Base-by-base conservation (phyloP, 2,113 vertebrate species). In the Thryonomys swinderianus region DNA sequence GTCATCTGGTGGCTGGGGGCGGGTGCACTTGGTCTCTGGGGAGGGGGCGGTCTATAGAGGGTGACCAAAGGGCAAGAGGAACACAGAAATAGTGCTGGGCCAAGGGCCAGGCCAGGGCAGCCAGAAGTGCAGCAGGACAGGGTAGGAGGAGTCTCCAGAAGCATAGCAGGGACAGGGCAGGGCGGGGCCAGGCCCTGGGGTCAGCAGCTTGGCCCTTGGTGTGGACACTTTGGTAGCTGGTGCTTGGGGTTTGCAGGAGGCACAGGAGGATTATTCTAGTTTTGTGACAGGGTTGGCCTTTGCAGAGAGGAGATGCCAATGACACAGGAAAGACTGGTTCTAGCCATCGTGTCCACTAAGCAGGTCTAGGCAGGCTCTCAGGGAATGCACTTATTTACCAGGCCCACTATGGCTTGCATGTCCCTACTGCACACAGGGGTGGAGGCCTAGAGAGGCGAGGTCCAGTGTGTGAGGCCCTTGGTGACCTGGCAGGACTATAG, bases 401-500 rank as follows among this genome's bases (percentile, higher is more conserved):
- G n/a, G 61, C 7, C 25, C 18, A 42, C 10, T 1, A 37, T 2
- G 9, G 42, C 1, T 27, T 13, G 3, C 23, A 4, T 27, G 53
- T 55, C 37, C 37, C 8, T 7, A 66, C 40, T 5, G 21, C 30
- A 61, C 30, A 45, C 11, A 42, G 30, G 30, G 48, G 23, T 45
- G 23, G 40, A 73, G 71, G 13, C 10, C 23, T 30, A 42, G 25
- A 30, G 42, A 18, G 18, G 40, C 3, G 3, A 55, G 48, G 48
- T 25, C 61, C 4, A 10, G 48, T 64, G 48, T 64, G 21, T n/a
- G 32, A 23, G 45, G 34, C 37, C 69, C n/a, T 30, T 42, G 61
- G 61, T 55, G 27, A 55, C 61, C 25, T 55, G 25, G 61, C n/a
- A 80, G 45, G 61, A 27, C 0, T n/a, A 62, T 30, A 67, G 25